Percentiles rank a stretch among this genome's conserved stretches.
These are phyloP conservation scores for Pseudomugil gertrudae DNA, from an alignment of 2,797 vertebrate species.

Conservation along the genomic window DNA sequence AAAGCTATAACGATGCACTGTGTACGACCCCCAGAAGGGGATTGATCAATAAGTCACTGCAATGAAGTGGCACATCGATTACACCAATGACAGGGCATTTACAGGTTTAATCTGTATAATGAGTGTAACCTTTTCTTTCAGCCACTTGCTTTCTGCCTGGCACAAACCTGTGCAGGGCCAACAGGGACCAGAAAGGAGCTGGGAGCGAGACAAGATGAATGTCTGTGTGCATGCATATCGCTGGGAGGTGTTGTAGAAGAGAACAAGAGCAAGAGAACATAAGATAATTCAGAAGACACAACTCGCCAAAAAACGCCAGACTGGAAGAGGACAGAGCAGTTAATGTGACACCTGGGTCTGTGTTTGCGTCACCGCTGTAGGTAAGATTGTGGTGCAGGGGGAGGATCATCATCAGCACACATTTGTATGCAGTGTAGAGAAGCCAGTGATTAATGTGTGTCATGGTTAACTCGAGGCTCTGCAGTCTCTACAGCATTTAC, in stretches of 20 bases:
- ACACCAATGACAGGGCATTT: constrained; percentile 81
- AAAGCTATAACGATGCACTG: constrained; percentile 72
- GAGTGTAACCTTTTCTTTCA: constrained; percentile 80
- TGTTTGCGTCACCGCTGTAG: constrained; percentile 59
- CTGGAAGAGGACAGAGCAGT: constrained; percentile 20
- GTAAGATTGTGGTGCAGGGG: constrained; percentile 50
- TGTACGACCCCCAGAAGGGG: constrained; percentile 70
- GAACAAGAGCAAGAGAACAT: not conserved
- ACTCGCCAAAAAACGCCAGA: not conserved
- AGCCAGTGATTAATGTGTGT: constrained; percentile 76
- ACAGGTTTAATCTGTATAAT: constrained; percentile 86
- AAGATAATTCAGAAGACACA: not conserved
- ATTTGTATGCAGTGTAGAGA: constrained; percentile 64
- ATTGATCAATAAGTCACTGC: constrained; percentile 83
- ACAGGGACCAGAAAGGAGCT: constrained; percentile 24
- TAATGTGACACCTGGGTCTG: constrained; percentile 47
- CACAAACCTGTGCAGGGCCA: constrained; percentile 51
- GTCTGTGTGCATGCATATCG: constrained; percentile 12
- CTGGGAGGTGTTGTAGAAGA: not conserved
- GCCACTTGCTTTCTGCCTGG: constrained; percentile 66
- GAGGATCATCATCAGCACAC: constrained; percentile 53
- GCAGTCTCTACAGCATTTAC: constrained; percentile 73
- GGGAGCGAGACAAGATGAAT: constrained; percentile 51
- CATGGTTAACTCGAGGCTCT: constrained; percentile 63
- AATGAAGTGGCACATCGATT: constrained; percentile 85